These are phyloP conservation scores for Trissolcus japonicus DNA, from an alignment of 2,888 invertebrate species.

Conservation along the genomic window DNA sequence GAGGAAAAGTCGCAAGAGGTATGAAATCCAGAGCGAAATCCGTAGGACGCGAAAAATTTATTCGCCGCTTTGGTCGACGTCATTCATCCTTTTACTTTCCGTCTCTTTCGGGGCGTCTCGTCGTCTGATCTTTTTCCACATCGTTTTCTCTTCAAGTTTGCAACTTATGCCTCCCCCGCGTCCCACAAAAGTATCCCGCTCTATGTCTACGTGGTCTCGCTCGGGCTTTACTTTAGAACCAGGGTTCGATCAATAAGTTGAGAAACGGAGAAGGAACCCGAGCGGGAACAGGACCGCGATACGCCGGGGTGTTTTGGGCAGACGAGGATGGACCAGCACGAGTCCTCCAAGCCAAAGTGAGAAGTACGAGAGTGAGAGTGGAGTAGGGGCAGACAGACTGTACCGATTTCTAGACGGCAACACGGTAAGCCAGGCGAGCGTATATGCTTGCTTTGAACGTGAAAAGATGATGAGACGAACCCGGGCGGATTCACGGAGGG, in stretches of 20 bases:
- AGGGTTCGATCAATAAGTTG: slow-evolving; percentile 74
- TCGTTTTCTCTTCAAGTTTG: slow-evolving; percentile 53
- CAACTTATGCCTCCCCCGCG: slow-evolving; percentile 51
- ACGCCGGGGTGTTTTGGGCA: slow-evolving; percentile 25
- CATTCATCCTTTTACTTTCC: slow-evolving; percentile 46
- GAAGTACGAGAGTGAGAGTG: slow-evolving; percentile 37
- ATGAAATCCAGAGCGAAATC: slow-evolving; percentile 1
- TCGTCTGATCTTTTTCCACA: slow-evolving; percentile 54
- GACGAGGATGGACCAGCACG: slow-evolving; percentile 15
- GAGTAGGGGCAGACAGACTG: slow-evolving; percentile 57
- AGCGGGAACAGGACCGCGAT: slow-evolving; percentile 46
- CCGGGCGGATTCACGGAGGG: slow-evolving; percentile 64
- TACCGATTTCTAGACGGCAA: slow-evolving; percentile 62
- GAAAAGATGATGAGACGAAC: slow-evolving; percentile 73
- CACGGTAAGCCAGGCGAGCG: slow-evolving; percentile 55
- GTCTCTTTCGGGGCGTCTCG: slow-evolving; percentile 46
- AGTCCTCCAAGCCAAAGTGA: background rate
- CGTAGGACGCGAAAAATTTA: slow-evolving; percentile 29
- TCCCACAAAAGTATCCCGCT: slow-evolving; percentile 38
- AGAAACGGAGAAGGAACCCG: slow-evolving; percentile 67
- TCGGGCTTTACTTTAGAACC: slow-evolving; percentile 66
- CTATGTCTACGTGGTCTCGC: slow-evolving; percentile 60
- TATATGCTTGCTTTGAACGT: slow-evolving; percentile 67
- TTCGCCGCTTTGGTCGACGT: slow-evolving; percentile 37
- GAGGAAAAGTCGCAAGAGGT: background rate